Base-by-base conservation (phyloP, 1,140 invertebrate genomes). In the Meloidogyne hapla region DNA sequence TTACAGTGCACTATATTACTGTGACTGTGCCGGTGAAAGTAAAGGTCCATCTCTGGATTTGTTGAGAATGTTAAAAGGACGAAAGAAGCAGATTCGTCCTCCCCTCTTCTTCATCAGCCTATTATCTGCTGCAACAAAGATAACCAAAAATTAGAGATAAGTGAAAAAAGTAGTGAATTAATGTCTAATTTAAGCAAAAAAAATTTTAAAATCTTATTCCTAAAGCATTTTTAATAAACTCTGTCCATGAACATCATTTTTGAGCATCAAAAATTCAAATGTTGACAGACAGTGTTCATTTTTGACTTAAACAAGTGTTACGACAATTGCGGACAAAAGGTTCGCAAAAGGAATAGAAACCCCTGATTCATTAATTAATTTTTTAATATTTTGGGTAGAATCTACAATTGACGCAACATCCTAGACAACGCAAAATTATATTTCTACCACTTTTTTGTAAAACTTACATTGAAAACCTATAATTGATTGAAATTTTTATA, bases 381-480 rank as follows among this genome's bases (percentile, higher is more conserved):
- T 33, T 33, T 4, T 8, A 33, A 33, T 6, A 33, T 33, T 33
- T 8, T 33, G 33, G 33, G 33, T 4, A 6, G 3, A 33, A 3
- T 0, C 33, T 33, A 8, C 33, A 33, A 33, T 33, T 33, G 33
- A 6, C 33, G 33, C 33, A 15, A 42, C 40, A 42, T 15, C 40
- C 40, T 12, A 42, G 12, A 42, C 12, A 13, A 42, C 9, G 48
- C 18, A 18, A n/a, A n/a, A 56, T 48, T 56, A 56, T 56, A 56
- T n/a, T 6, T 33, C 33, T 6, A 33, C n/a, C 48, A 56, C 1
- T 1, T 56, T 56, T 56, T 56, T n/a, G 1, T 1, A 8, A 56
- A 56, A 56, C 48, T 56, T 56, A 56, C 48, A n/a, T 56, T 56
- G 48, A 56, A 45, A 56, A 56, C 8, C 48, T 56, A 56, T 56